Evolutionary conservation across 2,888 invertebrate species (phyloP).

Genomic region (Metopia argyrocephala): DNA sequence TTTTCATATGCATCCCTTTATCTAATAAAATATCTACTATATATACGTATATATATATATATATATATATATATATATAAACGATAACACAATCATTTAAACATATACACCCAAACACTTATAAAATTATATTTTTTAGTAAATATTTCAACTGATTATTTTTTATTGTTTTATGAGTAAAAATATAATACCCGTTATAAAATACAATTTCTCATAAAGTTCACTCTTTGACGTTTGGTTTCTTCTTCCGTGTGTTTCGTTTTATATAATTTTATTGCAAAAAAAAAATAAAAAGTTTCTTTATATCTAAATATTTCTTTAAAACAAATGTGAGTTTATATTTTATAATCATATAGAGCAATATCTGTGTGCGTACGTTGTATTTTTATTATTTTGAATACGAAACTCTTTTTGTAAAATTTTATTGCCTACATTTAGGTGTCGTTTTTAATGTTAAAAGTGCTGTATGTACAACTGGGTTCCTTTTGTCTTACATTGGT

Average conservation of each 20-base stretch:
- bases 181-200: slow-evolving; percentile 15
- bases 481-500: too few relatives aligned
- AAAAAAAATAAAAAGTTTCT: too few relatives aligned
- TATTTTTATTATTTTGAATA: not conserved
- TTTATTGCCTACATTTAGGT: not conserved
- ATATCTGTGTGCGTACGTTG: too few relatives aligned
- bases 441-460: not conserved
- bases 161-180: slow-evolving; percentile 52
- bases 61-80: not conserved
- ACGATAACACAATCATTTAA: not conserved
- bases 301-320: not conserved
- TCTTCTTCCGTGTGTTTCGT: too few relatives aligned
- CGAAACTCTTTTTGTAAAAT: not conserved
- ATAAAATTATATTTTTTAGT: slow-evolving; percentile 7
- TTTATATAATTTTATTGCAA: not conserved
- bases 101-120: not conserved
- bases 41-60: not conserved
- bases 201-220: slow-evolving; percentile 10
- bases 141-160: slow-evolving; percentile 47
- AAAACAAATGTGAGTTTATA: not conserved
- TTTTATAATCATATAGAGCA: not conserved
- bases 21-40: not conserved
- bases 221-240: too few relatives aligned
- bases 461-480: too few relatives aligned
- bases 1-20: not conserved